phyloP scores from a whole-genome alignment of 2,888 invertebrate species.

The Yponomeuta cagnagella region DNA sequence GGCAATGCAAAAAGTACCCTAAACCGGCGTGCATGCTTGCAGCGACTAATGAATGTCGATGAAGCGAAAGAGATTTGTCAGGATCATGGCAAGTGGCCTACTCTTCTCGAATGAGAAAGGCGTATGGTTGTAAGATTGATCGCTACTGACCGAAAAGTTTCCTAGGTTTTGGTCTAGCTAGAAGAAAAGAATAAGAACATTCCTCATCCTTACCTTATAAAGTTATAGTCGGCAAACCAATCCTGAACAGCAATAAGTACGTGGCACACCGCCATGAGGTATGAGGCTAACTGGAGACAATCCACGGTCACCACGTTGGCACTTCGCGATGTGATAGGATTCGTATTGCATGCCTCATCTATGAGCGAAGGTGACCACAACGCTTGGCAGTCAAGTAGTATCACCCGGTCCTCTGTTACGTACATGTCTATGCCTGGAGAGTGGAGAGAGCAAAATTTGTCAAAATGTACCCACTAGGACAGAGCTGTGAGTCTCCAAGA shows the following conservation, averaged over 20 bases:
- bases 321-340: constrained; percentile 65
- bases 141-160: neutral
- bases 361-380: constrained; percentile 86
- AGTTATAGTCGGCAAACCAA: constrained; percentile 90
- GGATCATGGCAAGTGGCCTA: neutral
- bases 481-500: no score
- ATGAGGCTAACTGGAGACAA: constrained; percentile 87
- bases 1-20: no score
- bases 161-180: neutral
- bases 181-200: no score
- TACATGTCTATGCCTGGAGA: constrained; percentile 81
- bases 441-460: constrained; percentile 31
- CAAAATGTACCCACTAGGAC: no score
- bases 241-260: constrained; percentile 92
- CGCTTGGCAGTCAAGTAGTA: constrained; percentile 92
- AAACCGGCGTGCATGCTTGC: no score
- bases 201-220: constrained; percentile 74
- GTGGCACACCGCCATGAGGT: constrained; percentile 92
- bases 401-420: constrained; percentile 83
- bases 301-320: constrained; percentile 78
- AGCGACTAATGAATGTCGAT: no score
- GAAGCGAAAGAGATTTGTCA: no score
- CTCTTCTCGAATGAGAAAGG: neutral
- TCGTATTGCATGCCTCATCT: constrained; percentile 68
- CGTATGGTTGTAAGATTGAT: neutral